Evolutionary conservation across 2,797 vertebrate genomes (phyloP).

Genomic region (Enteromius viviparus): DNA sequence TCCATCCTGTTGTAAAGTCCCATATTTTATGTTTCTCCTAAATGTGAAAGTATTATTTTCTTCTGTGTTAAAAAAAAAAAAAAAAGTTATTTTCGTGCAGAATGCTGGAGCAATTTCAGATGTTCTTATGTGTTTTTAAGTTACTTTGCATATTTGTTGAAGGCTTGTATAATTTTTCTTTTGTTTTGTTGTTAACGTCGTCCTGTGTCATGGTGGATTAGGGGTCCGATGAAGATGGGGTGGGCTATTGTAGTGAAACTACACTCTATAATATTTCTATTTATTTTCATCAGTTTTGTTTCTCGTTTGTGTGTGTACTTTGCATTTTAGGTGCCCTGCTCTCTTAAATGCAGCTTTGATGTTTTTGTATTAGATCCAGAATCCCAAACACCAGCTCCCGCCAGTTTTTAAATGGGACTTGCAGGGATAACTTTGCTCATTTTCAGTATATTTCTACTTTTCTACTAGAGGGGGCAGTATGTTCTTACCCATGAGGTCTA

Average conservation of each 20-base stretch:
- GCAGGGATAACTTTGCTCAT: conserved; percentile 53
- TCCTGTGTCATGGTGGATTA: conserved; percentile 55
- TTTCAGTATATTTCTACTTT: conserved; percentile 63
- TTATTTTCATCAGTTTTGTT: conserved; percentile 57
- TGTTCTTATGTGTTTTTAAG: conserved; percentile 56
- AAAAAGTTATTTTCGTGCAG: conserved; percentile 64
- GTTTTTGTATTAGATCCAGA: conserved; percentile 62
- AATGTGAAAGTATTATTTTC: conserved; percentile 65
- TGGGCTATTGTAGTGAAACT: conserved; percentile 53
- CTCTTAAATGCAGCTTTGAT: conserved; percentile 52
- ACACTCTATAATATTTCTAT: conserved; percentile 60
- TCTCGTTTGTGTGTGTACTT: conserved; percentile 58
- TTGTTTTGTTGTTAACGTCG: conserved; percentile 59
- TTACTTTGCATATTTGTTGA: conserved; percentile 46
- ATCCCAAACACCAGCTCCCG: conserved; percentile 58
- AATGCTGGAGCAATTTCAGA: conserved; percentile 42
- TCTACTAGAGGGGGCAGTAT: conserved; percentile 70
- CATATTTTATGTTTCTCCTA: conserved; percentile 48
- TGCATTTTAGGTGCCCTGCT: conserved; percentile 57
- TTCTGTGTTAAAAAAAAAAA: conserved; percentile 62
- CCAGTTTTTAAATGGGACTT: conserved; percentile 57
- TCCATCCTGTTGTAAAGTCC: conserved; percentile 13
- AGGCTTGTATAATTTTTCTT: conserved; percentile 52
- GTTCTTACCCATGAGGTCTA: conserved; percentile 52
- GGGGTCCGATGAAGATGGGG: conserved; percentile 46